These are phyloP conservation scores for Helicoverpa assulta DNA, from an alignment of 2,888 invertebrate species.

Conservation along the genomic window DNA sequence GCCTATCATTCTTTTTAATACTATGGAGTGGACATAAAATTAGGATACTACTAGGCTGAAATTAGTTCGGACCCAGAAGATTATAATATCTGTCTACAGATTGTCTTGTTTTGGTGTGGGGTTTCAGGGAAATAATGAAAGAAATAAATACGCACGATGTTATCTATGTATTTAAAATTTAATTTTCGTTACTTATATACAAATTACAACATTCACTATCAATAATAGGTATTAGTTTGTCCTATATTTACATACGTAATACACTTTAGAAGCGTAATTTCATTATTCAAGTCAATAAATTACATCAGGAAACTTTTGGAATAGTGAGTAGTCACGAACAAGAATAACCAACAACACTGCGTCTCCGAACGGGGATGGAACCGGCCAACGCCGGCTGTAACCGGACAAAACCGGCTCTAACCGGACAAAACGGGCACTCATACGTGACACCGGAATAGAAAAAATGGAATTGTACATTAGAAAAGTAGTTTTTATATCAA, in stretches of 20 bases:
- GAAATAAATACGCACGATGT: slow-evolving; percentile 82
- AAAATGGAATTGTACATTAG: slow-evolving; percentile 85
- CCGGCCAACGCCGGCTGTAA: slow-evolving; percentile 51
- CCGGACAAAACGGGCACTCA: slow-evolving; percentile 29
- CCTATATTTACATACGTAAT: slow-evolving; percentile 90
- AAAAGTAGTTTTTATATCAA: slow-evolving; percentile 72
- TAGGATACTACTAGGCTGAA: too few relatives aligned
- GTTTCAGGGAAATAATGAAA: slow-evolving; percentile 33
- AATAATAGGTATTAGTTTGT: slow-evolving; percentile 88
- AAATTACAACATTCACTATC: slow-evolving; percentile 90
- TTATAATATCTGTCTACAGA: too few relatives aligned
- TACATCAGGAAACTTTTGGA: slow-evolving; percentile 87
- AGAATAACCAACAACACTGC: slow-evolving; percentile 77
- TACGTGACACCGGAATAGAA: slow-evolving; percentile 77
- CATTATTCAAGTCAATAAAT: slow-evolving; percentile 86
- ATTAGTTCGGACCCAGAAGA: too few relatives aligned
- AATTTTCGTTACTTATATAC: slow-evolving; percentile 90
- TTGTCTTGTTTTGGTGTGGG: too few relatives aligned
- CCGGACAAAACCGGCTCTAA: slow-evolving; percentile 33
- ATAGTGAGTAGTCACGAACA: slow-evolving; percentile 79
- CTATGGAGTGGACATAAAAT: too few relatives aligned
- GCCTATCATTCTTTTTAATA: too few relatives aligned
- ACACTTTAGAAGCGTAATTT: slow-evolving; percentile 90
- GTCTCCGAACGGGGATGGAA: slow-evolving; percentile 71
- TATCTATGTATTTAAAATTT: slow-evolving; percentile 91